Base-by-base conservation (phyloP, 2,113 vertebrate genomes). In the Rhinoderma darwinii region DNA sequence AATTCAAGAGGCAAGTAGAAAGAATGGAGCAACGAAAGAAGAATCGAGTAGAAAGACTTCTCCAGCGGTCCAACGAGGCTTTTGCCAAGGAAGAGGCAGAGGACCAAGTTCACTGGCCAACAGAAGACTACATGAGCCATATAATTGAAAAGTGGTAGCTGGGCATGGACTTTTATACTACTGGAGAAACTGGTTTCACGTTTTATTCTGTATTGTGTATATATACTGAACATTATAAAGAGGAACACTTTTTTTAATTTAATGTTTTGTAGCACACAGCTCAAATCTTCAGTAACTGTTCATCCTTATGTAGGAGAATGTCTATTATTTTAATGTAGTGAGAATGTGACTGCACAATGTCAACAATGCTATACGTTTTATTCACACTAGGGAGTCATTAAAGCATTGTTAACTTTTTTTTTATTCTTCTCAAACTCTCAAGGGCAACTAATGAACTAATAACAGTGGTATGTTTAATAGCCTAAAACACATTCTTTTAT, bases 101-200 rank as follows among this genome's bases (percentile, higher is more conserved):
- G 15, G 96, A 97, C 83, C 92, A 93, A 0, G 96, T 94, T 88
- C 94, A 97, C 4, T 95, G 96, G 91, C 97, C 98, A 92, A 99
- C 98, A 0, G 98, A 99, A 95, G 98, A 99, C 96, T 99, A 99
- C 95, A 97, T 99, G 96, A 99, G 97, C 96, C 98, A 99, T 96
- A 99, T 99, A 91, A 96, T 99, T 89, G 97, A 98, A 92, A 98
- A 97, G 92, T 99, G 98, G 98, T 99, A 99, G 96, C 94, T 88
- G 88, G 47, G 85, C 82, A 81, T 88, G 90, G 90, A 92, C 92
- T 93, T 92, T 94, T 93, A 44, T 93, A 93, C 88, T 88, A 54
- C 86, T 84, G 86, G 14, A 86, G 77, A 81, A 75, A 82, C 63
- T 51, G 35, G 77, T 80, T 75, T 82, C 68, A 82, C 78, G 25